phyloP scores from a whole-genome alignment of 2,888 invertebrate species.

The Troides oblongomaculatus region DNA sequence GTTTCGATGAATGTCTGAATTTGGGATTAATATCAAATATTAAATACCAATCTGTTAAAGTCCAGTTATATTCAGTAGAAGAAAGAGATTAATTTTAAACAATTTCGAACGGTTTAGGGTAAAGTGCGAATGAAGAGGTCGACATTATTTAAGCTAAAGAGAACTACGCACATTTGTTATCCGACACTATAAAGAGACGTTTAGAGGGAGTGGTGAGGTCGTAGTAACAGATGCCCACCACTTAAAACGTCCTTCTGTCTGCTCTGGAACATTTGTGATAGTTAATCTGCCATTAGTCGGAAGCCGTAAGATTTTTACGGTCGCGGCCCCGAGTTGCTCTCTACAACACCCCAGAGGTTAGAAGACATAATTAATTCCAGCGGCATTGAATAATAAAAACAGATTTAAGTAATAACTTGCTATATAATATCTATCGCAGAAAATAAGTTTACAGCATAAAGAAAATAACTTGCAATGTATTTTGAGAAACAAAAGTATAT shows the following conservation, averaged over 20 bases:
- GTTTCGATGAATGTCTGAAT: no score
- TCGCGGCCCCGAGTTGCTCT: background rate
- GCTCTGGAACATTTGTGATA: conserved; percentile 2
- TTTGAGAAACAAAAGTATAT: no score
- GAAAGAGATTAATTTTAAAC: background rate
- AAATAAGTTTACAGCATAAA: background rate
- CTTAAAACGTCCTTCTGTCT: conserved; percentile 1
- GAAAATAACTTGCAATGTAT: no score
- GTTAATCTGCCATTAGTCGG: conserved; percentile 8
- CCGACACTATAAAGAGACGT: background rate
- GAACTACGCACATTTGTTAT: background rate
- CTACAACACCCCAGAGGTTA: conserved; percentile 9
- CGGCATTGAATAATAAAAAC: background rate
- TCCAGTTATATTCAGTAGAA: no score
- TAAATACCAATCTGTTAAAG: no score
- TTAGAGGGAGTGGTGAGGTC: background rate
- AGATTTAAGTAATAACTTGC: background rate
- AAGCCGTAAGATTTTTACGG: conserved; percentile 15
- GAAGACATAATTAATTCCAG: background rate
- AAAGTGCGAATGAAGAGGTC: background rate
- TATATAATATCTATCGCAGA: background rate
- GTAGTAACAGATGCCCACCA: conserved; percentile 2
- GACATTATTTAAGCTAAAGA: background rate
- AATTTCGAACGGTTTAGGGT: background rate
- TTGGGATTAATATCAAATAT: no score